Base-by-base conservation (phyloP, 1,140 invertebrate species). In the Cheumatopsyche charites region DNA sequence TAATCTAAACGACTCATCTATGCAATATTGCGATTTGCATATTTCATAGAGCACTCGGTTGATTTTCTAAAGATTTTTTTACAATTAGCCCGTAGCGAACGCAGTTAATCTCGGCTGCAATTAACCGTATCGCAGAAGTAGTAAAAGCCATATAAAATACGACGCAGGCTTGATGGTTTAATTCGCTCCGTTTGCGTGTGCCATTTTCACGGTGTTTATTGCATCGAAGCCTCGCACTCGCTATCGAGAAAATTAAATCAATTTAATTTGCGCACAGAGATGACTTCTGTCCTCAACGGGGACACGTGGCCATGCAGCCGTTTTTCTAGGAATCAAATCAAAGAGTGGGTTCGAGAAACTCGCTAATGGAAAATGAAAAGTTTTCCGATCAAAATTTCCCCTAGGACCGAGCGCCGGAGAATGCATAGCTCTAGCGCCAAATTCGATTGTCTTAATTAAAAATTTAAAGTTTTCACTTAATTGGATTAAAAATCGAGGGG, bases 401-500 rank as follows among this genome's bases (percentile, higher is more conserved):
- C 1, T 13, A 43, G 62, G 17, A 63, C 15, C 12, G 62, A 11
- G 12, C 43, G 43, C 29, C n/a, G 9, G 29, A 36, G 29, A 36
- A 9, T 4, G 19, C 12, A 23, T 23, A 58, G 25, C 62, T 42
- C 29, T n/a, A 5, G 29, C 23, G 29, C 17, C 12, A 43, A 43
- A 63, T 63, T 63, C 62, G 41, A 63, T 63, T 63, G 62, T 63
- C 62, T 63, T 63, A 63, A 63, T 63, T 63, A 63, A 63, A 63
- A 63, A 63, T 42, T 63, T 43, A 63, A 41, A 63, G 62, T 63
- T 63, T 63, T 63, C 13, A 41, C 29, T 43, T 43, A 63, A 43
- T 58, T 58, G 55, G 55, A 58, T 58, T 23, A 23, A 58, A 58
- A 23, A 9, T 58, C 25, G 17, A 25, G 19, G 11, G 21, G 23